Conservation (phyloP, 2,888 invertebrate species). For the Ectemnius lituratus region DNA sequence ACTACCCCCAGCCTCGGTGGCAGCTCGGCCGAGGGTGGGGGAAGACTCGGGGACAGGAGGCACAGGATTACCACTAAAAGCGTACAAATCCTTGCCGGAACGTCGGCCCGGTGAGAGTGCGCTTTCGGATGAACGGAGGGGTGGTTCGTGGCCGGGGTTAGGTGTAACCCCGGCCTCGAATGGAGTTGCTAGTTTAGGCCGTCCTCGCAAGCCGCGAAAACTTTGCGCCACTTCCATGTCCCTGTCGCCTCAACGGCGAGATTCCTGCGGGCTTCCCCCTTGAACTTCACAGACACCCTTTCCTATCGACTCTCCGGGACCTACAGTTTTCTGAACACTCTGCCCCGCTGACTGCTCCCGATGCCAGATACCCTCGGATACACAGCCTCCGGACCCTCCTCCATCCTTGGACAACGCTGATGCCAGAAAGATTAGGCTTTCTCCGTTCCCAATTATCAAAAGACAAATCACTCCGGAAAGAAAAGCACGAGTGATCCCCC, state of each 20-base stretch:
- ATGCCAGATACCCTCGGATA: not conserved
- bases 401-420: not conserved
- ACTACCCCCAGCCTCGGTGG: not conserved
- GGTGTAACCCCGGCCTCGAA: constrained; percentile 25
- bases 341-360: not conserved
- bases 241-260: constrained; percentile 32
- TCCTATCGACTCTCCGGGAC: not conserved
- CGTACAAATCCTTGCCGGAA: constrained; percentile 73
- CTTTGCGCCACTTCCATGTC: constrained; percentile 43
- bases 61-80: constrained; percentile 74
- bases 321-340: not conserved
- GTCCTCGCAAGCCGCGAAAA: constrained; percentile 58
- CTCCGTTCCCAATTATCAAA: not conserved
- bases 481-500: not conserved
- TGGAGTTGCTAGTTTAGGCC: constrained; percentile 61
- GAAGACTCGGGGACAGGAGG: constrained; percentile 32
- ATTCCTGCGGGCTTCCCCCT: constrained; percentile 47
- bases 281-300: constrained; percentile 13
- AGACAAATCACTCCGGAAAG: not conserved
- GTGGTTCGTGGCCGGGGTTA: constrained; percentile 8
- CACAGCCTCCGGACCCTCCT: not conserved
- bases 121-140: constrained; percentile 30
- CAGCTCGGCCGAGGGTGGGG: constrained; percentile 4
- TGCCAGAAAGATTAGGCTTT: not conserved
- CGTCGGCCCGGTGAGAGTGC: constrained; percentile 43